Base-by-base conservation (phyloP, 1,140 invertebrate genomes). In the Antheraea mylitta region DNA sequence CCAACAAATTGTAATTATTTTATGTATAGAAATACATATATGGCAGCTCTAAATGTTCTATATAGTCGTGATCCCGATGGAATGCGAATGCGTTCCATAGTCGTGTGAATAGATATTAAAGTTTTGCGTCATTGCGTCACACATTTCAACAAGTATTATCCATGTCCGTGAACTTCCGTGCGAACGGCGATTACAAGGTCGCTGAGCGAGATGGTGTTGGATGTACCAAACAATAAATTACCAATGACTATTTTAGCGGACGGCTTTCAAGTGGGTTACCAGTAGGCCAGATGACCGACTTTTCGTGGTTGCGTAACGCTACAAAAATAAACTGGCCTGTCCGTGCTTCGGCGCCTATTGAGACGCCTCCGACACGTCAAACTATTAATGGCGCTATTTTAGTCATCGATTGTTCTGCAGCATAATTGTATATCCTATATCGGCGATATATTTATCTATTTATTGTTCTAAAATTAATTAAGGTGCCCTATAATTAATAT, bases 81-180 rank as follows among this genome's bases (percentile, higher is more conserved):
- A 61, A 36, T 22, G 60, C 19, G 19, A 30, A 10, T 53, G 45
- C 45, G 45, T 53, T 53, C 13, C 38, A 18, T 48, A 19, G 64
- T 48, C 18, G 18, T 53, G n/a, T 65, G 19, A 19, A 19, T 4
- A 8, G 22, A 48, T 45, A 45, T 36, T 19, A 70, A 66, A 71
- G 64, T 58, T 42, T 42, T 67, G 53, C 53, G 42, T 37, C 42
- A 66, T 77, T 79, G 73, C 79, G 79, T 81, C 79, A 77, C 72
- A 58, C 69, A 67, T 22, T 45, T 48, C 11, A 60, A 67, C 58
- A 30, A 38, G 42, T 61, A 53, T 64, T 72, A 71, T 79, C 65
- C 70, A 73, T 79, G 90, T 78, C 90, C 91, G 70, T 92, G 91
- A 92, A 92, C 91, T 91, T 91, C 85, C 81, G 78, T 69, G 73